Evolutionary conservation across 1,140 invertebrate species (phyloP).

Genomic region (Charaxes varanes): DNA sequence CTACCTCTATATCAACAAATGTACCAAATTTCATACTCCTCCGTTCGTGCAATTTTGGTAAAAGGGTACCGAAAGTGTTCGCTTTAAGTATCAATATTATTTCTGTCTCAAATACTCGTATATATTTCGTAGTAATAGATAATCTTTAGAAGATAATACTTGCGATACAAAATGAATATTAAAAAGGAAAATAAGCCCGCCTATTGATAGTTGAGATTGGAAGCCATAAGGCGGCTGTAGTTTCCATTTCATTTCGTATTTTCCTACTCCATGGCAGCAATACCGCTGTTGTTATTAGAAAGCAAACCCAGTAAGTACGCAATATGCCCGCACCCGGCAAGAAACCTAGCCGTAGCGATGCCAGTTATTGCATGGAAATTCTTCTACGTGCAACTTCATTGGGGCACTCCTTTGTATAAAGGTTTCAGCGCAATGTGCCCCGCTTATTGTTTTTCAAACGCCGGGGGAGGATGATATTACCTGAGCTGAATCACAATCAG

Average conservation of each 20-base stretch:
- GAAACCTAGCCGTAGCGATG: constrained; percentile 54
- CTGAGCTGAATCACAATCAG: constrained; percentile 50
- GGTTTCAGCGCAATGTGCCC: constrained; percentile 54
- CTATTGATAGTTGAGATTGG: constrained; percentile 49
- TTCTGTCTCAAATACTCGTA: too few species aligned
- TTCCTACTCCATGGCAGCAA: constrained; percentile 61
- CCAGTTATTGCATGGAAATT: constrained; percentile 71
- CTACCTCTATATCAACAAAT: too few species aligned
- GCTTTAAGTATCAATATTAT: too few species aligned
- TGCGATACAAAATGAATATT: too few species aligned
- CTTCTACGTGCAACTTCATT: constrained; percentile 70
- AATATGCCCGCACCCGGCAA: constrained; percentile 57
- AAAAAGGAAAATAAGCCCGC: too few species aligned
- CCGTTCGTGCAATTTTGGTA: too few species aligned
- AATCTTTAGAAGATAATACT: too few species aligned
- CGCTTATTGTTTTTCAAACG: constrained; percentile 70
- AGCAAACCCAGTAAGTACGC: constrained; percentile 65
- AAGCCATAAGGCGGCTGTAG: constrained; percentile 48
- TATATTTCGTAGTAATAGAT: too few species aligned
- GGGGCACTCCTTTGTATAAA: constrained; percentile 66
- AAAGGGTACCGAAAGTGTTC: too few species aligned
- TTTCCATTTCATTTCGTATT: constrained; percentile 65
- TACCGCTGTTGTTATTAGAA: constrained; percentile 68
- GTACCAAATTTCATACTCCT: too few species aligned
- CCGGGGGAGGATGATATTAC: constrained; percentile 56